Evolutionary conservation across 2,888 invertebrate genomes (phyloP).

Genomic region (Pyrrhia umbra): DNA sequence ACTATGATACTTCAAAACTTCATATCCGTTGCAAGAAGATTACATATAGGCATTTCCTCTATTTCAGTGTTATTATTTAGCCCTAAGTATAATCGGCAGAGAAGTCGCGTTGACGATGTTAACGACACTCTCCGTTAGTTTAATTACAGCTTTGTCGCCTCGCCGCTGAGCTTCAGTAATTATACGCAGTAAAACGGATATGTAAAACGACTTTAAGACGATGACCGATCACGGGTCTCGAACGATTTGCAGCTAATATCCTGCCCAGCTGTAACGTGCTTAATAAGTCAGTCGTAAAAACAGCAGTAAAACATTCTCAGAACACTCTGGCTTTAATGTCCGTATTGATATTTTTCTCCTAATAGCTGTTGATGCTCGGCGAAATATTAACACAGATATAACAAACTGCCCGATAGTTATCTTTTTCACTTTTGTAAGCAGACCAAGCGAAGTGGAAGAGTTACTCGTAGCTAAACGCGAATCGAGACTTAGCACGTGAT

Average conservation of each 20-base stretch:
- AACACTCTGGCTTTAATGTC: slow-evolving; percentile 64
- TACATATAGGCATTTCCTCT: slow-evolving; percentile 31
- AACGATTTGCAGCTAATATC: slow-evolving; percentile 83
- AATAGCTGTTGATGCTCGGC: slow-evolving; percentile 40
- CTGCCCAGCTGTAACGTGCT: slow-evolving; percentile 79
- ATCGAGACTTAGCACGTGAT: slow-evolving; percentile 36
- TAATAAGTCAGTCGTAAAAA: slow-evolving; percentile 79
- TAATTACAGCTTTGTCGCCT: slow-evolving; percentile 86
- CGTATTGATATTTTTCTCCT: slow-evolving; percentile 65
- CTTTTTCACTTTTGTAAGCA: slow-evolving; percentile 8
- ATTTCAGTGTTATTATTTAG: slow-evolving; percentile 70
- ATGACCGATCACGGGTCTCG: slow-evolving; percentile 77
- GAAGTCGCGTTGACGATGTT: slow-evolving; percentile 76
- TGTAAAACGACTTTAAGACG: slow-evolving; percentile 82
- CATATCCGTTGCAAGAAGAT: slow-evolving; percentile 4
- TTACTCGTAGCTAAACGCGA: slow-evolving; percentile 5
- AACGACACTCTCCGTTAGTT: slow-evolving; percentile 85
- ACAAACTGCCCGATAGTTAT: slow-evolving; percentile 19
- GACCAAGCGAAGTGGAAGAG: background rate
- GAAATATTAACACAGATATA: slow-evolving; percentile 35
- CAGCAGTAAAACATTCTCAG: slow-evolving; percentile 76
- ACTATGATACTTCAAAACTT: background rate
- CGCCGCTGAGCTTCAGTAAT: slow-evolving; percentile 80
- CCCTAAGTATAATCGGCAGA: slow-evolving; percentile 73
- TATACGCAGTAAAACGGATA: slow-evolving; percentile 85